Conservation (phyloP, 2,888 invertebrate genomes). For the Phyllotreta striolata region DNA sequence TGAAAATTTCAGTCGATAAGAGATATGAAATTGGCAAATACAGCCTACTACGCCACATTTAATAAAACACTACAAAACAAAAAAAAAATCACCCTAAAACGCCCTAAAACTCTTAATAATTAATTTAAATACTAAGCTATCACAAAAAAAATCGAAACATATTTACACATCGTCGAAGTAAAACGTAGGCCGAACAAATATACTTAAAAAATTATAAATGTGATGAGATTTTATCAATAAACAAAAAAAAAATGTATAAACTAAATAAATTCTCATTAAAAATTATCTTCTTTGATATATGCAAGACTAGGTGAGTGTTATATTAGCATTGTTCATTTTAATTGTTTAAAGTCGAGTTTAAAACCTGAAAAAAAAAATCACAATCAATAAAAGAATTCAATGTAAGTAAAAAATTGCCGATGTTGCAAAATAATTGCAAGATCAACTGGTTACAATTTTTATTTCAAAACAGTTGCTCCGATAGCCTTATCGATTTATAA, state of each 20-base stretch:
- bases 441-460: no score
- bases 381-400: no score
- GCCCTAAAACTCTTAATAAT: constrained; percentile 41
- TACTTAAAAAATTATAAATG: constrained; percentile 29
- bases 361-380: constrained; percentile 39
- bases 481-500: no score
- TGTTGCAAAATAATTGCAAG: no score
- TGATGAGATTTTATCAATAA: constrained; percentile 21
- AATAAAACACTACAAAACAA: constrained; percentile 34
- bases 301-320: constrained; percentile 54
- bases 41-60: constrained; percentile 27
- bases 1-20: not conserved
- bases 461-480: no score
- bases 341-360: constrained; percentile 42
- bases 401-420: no score
- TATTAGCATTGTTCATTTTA: constrained; percentile 43
- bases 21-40: constrained; percentile 19
- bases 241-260: constrained; percentile 41
- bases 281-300: constrained; percentile 52
- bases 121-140: constrained; percentile 41
- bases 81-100: constrained; percentile 40
- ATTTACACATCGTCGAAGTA: constrained; percentile 41
- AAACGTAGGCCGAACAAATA: constrained; percentile 45
- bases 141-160: constrained; percentile 44
- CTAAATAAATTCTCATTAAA: constrained; percentile 41